A percentile compares a stretch with the other conserved stretches of the same genome.
Evolutionary conservation across 1,140 invertebrate species (phyloP).

Genomic region (Caerostris extrusa): DNA sequence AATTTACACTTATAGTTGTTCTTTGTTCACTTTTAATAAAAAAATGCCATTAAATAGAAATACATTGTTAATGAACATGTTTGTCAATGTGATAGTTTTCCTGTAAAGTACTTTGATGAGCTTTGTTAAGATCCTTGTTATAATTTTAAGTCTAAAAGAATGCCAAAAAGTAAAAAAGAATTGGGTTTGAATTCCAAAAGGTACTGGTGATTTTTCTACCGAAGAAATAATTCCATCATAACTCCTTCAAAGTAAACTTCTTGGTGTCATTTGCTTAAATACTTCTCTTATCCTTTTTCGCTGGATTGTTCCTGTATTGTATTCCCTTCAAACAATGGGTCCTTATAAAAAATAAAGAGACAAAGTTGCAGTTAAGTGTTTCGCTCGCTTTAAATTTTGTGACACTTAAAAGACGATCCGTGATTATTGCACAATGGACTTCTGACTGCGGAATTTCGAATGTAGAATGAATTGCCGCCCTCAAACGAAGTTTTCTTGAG

Average conservation of each 20-base stretch:
- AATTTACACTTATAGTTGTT: too few relatives aligned
- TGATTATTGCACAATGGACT: constrained; percentile 19
- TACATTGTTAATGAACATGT: too few relatives aligned
- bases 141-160: neutral
- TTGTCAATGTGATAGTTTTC: too few relatives aligned
- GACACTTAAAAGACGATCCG: constrained; percentile 4
- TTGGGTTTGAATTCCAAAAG: neutral
- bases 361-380: neutral
- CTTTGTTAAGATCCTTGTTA: neutral
- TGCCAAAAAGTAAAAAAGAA: neutral
- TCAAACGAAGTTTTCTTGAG: neutral
- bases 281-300: neutral
- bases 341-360: constrained; percentile 19
- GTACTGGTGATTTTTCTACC: neutral
- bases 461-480: neutral
- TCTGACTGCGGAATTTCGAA: constrained; percentile 4
- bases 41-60: too few relatives aligned
- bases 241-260: neutral
- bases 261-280: neutral
- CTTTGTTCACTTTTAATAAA: too few relatives aligned
- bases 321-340: neutral
- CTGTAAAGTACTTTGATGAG: too few relatives aligned
- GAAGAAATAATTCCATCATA: neutral
- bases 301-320: neutral
- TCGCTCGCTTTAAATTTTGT: neutral